Base-by-base conservation (phyloP, 2,113 vertebrate species). In the Chaenogobius annularis region DNA sequence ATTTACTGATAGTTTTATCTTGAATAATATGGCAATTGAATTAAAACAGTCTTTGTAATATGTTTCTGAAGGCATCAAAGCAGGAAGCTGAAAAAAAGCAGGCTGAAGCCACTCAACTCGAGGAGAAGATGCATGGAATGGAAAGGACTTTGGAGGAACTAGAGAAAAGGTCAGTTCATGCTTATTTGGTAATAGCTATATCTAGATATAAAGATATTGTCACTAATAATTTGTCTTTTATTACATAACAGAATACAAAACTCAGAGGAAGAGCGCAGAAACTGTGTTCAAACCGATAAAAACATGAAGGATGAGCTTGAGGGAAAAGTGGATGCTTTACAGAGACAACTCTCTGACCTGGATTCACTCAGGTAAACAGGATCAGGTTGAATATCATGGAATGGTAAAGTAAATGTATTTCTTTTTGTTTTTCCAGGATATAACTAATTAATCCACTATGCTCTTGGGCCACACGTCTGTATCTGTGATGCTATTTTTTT, bases 71-170 rank as follows among this genome's bases (percentile, higher is more conserved):
- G 98, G 94, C 93, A 47, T 93, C 94, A 1, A 90, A 96, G 72
- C 91, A 87, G 71, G 90, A 94, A 13, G 91, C 96, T 5, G 95
- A 95, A 54, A 95, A 94, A 86, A 98, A 97, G 87, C 91, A 92
- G 66, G 94, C 95, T 64, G 90, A 92, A 69, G 94, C 95, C 26
- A 79, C 82, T 15, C 93, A 93, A 72, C 93, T 97, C 17, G 95
- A 97, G 92, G 92, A 90, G 81, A 96, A 94, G 92, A 93, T 94
- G 83, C 93, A 89, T 44, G 94, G 95, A 81, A 95, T 95, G 91
- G 92, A 95, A 88, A 91, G 91, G 50, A 79, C 87, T 66, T 95
- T 96, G 94, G 91, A 91, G 66, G 94, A 96, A 22, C 90, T 98
- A 72, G 96, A 97, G 84, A 93, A 94, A 83, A 96, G 97, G 98